These are phyloP conservation scores for Engraulis encrasicolus DNA, from an alignment of 2,113 vertebrate species.

Conservation along the genomic window DNA sequence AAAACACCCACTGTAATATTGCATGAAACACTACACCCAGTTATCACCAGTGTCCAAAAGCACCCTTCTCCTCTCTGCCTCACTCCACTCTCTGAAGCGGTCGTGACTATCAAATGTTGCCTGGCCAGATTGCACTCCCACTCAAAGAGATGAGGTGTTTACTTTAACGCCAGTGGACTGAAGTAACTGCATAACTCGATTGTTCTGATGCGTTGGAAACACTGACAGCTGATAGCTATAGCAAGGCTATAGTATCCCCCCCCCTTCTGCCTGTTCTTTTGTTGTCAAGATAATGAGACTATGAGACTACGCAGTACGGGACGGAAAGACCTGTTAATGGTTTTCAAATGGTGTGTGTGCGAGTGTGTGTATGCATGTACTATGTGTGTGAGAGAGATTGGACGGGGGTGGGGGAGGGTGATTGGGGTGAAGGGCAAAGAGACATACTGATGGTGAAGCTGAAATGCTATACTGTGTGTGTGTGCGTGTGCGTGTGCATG, in stretches of 20 bases:
- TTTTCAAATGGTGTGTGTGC: constrained; percentile 11
- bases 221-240: too few species aligned
- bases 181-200: not conserved
- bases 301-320: not conserved
- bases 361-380: not conserved
- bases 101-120: not conserved
- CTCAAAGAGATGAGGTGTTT: not conserved
- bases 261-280: not conserved
- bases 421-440: too few species aligned
- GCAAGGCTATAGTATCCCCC: too few species aligned
- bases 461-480: too few species aligned
- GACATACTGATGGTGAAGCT: too few species aligned
- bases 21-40: not conserved
- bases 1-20: not conserved
- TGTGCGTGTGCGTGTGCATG: too few species aligned
- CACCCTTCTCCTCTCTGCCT: not conserved
- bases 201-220: not conserved
- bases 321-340: not conserved
- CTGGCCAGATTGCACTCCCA: not conserved
- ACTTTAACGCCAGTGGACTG: not conserved
- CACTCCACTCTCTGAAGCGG: too few species aligned
- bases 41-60: not conserved
- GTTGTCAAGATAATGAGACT: not conserved
- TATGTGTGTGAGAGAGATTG: too few species aligned
- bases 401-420: too few species aligned